Evolutionary conservation across 2,113 vertebrate genomes (phyloP), one percentile per base, ranked within the genome.

Genomic region (Phasianus colchicus): DNA sequence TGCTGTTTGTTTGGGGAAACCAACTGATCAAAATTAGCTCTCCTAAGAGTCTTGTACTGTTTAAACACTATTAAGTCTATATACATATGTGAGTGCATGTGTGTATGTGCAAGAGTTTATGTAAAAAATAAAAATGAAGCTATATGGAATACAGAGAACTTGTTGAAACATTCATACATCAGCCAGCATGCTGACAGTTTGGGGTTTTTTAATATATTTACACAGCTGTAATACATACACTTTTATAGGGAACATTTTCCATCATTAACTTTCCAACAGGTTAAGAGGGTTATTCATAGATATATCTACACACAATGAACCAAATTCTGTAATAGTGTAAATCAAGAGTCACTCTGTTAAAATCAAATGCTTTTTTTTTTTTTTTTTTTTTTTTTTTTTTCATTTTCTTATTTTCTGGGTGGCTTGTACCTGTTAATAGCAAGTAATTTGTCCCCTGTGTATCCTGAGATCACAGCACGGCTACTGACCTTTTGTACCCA

Each of bases 201-300:
- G 57, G 34, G 85, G 54, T 17, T 90, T 93, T 92, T 94, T 63
- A 94, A 93, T 79, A 60, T 96, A 96, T 96, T 97, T 96, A 96
- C 96, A 96, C 96, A 97, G 97, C 91, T 92, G 88, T 94, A 90
- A 93, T 96, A 76, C 88, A 92, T 93, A 76, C 90, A 83, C 86
- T 97, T 97, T 96, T 94, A 96, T 92, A 94, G 90, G 96, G 92
- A 96, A 97, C 89, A 95, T 97, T 98, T 98, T 98, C 97, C 97
- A 48, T 93, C 80, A 90, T 92, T 95, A 95, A 30, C n/a, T 93
- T 90, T 96, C 91, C 91, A 92, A 89, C 86, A 96, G 94, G 90
- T 96, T 96, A 93, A 97, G 86, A 94, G 94, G 91, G 87, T 97
- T 96, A 96, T 97, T 98, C 96, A 97, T 92, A 95, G 97, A 97